A percentile compares a stretch with the other conserved stretches of the same genome.
These are phyloP conservation scores for Athalia circularis DNA, from an alignment of 2,888 invertebrate genomes.

Conservation along the genomic window DNA sequence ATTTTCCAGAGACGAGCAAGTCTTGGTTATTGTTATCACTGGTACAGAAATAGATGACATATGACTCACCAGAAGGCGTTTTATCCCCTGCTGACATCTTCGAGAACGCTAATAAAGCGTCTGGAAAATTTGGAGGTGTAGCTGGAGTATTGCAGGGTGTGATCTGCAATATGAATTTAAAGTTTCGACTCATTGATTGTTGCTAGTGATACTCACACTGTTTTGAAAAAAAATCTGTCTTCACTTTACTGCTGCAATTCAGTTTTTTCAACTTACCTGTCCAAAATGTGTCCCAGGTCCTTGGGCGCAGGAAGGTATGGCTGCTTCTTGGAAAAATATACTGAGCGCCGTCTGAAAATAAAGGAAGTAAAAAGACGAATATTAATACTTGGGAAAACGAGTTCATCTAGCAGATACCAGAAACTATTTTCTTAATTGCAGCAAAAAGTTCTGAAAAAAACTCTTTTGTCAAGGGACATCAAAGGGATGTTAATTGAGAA, in stretches of 20 bases:
- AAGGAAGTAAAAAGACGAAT: slow-evolving; percentile 3
- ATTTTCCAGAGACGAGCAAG: too few species aligned
- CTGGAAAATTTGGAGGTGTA: slow-evolving; percentile 95
- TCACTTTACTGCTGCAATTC: background rate
- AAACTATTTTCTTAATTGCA: too few species aligned
- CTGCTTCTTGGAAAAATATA: slow-evolving; percentile 96
- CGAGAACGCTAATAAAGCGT: slow-evolving; percentile 91
- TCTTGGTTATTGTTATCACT: background rate
- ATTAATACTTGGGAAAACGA: slow-evolving; percentile 17
- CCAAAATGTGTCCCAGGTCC: slow-evolving; percentile 87
- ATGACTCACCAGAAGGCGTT: slow-evolving; percentile 72
- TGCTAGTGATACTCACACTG: background rate
- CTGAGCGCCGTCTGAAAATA: slow-evolving; percentile 88
- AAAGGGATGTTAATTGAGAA: too few species aligned
- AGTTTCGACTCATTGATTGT: slow-evolving; percentile 14
- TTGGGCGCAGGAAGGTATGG: slow-evolving; percentile 86
- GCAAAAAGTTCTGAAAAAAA: too few species aligned
- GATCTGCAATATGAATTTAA: slow-evolving; percentile 78
- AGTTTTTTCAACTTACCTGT: slow-evolving; percentile 78
- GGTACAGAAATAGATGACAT: background rate
- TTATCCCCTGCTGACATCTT: slow-evolving; percentile 86
- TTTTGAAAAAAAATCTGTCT: background rate
- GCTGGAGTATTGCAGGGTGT: slow-evolving; percentile 96
- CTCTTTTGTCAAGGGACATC: too few species aligned
- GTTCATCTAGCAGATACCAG: background rate